Evolutionary conservation across 2,888 invertebrate genomes (phyloP), one percentile per base, ranked within the genome.

Genomic region (Ennomos quercinarius): DNA sequence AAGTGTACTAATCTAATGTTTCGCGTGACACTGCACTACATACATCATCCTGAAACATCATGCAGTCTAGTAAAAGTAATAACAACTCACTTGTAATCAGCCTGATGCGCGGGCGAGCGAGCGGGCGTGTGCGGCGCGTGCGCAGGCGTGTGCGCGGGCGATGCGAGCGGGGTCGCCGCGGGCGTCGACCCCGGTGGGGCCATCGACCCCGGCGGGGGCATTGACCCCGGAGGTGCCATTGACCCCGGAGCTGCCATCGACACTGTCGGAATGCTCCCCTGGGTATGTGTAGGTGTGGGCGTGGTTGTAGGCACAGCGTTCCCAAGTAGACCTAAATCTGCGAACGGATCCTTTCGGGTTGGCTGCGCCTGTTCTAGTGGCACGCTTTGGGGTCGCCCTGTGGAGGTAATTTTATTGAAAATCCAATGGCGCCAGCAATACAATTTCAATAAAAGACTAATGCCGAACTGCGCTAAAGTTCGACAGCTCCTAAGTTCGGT

Each of bases 291-390:
- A 1, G 58, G 53, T 2, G 60, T 51, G 6, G 63, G 51, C 4
- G 45, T 46, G 0, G 54, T 43, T 10, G 63, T 48, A 50, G 66
- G 66, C 50, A 79, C 64, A 27, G 52, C 68, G n/a, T 73, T 67
- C 12, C 84, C 84, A 54, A 87, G 72, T 10, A 83, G 72, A 50
- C 94, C 95, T 35, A 97, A 91, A 76, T 96, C 96, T 1, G 96
- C 95, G 80, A 97, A 97, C 5, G 97, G 96, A 83, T 97, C 97
- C 67, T 87, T 88, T 64, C 91, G 77, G 63, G 91, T 66, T 69
- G 93, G 76, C 77, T 94, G 84, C 73, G 93, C 89, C 78, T 94
- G 78, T 45, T 87, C 88, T 2, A 82, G 66, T 0, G 88, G 85
- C n/a, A 84, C 83, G 73, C 84, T 89, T 72, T 84, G 87, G 1